phyloP scores from a whole-genome alignment of 2,797 vertebrate genomes.

The Cryptoblepharus egeriae region DNA sequence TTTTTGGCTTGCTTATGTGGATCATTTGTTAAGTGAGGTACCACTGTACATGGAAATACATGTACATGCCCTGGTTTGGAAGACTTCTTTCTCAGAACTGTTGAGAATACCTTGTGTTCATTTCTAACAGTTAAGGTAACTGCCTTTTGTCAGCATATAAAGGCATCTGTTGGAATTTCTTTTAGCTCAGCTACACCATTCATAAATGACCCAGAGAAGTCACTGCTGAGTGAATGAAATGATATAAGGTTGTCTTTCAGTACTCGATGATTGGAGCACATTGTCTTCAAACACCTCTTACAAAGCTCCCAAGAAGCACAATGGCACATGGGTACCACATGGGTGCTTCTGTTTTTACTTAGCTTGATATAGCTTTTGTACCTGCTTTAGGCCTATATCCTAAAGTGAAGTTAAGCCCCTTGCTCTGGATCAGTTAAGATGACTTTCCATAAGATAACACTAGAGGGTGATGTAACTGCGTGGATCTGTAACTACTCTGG shows the following conservation, averaged over 20 bases:
- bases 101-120: not conserved
- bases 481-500: no score
- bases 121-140: slow-evolving; percentile 4
- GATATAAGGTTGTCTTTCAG: slow-evolving; percentile 22
- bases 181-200: not conserved
- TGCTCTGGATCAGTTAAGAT: no score
- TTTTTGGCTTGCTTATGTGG: no score
- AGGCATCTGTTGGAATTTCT: slow-evolving; percentile 29
- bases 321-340: no score
- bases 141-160: slow-evolving; percentile 2
- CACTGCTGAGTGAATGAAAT: slow-evolving; percentile 19
- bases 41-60: slow-evolving; percentile 20
- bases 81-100: slow-evolving; percentile 1
- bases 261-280: slow-evolving; percentile 13
- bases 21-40: no score
- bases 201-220: slow-evolving; percentile 25
- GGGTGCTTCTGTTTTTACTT: slow-evolving; percentile 14
- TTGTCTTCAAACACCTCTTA: slow-evolving; percentile 26
- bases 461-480: no score
- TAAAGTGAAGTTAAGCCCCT: no score
- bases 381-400: no score
- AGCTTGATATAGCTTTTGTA: slow-evolving; percentile 17
- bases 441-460: no score
- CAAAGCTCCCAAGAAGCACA: slow-evolving; percentile 20
- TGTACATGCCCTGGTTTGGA: not conserved